Evolutionary conservation across 2,888 invertebrate genomes (phyloP), one percentile per base, ranked within the genome.

Genomic region (Bhutanitis thaidina): DNA sequence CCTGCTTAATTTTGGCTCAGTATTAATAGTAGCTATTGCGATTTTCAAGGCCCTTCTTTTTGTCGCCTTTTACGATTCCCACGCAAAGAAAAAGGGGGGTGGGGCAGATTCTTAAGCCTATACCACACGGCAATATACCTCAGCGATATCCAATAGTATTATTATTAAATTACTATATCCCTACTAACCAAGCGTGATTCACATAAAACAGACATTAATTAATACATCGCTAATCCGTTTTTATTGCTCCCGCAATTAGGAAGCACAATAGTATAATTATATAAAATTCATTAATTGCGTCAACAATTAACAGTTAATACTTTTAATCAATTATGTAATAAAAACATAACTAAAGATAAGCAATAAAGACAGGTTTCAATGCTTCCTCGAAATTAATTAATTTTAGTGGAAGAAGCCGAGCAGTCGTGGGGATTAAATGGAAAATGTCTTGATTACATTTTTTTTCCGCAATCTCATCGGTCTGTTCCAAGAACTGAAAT

Each of bases 401-500:
- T 38, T 15, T 34, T 12, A 27, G 10, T 44, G 29, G 39, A 50
- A 44, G 32, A 44, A 16, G 12, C 27, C 34, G 7, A 4, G 36
- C n/a, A 10, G n/a, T 14, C 10, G 30, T 13, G 20, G 16, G 30
- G 12, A 35, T 50, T 50, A 38, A 38, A 29, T 40, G 44, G 44
- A 44, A 44, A 50, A 27, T 1, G 32, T 44, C 32, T 32, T 43
- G 32, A 39, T 39, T 44, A 40, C 34, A 8, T 14, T 49, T 49
- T 20, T 44, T 39, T 44, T 34, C 35, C 43, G 29, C 15, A 27
- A 38, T 25, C 25, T 13, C 39, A n/a, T 35, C 34, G 32, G 29
- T 4, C 20, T 35, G n/a, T 50, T 50, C 50, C 39, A 39, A 44
- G 43, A 43, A 49, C 32, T 43, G 15, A 38, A 49, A 38, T 43